Evolutionary conservation across 2,797 vertebrate species (phyloP).

Genomic region (Garrulus glandarius): DNA sequence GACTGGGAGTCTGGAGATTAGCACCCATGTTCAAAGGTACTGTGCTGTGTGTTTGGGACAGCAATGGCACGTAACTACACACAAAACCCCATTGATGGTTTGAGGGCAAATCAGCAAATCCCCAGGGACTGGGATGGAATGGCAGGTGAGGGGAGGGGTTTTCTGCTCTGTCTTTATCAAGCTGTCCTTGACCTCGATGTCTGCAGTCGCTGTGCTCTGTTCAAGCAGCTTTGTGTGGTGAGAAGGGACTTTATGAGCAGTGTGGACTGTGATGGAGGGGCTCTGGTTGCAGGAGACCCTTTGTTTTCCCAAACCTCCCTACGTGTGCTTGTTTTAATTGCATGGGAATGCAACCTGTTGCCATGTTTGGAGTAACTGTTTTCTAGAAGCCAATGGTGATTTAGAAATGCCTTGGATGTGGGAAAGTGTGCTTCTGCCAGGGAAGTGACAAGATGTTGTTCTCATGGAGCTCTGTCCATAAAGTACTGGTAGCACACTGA

Average conservation of each 20-base stretch:
- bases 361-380: not conserved
- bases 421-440: not conserved
- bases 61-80: fast-evolving
- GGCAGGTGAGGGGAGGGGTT: not conserved
- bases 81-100: not conserved
- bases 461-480: not conserved
- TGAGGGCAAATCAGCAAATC: not conserved
- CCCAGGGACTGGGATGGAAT: not conserved
- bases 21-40: conserved; percentile 95
- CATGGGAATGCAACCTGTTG: not conserved
- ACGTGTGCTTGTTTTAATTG: not conserved
- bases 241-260: not conserved
- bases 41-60: not conserved
- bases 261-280: not conserved
- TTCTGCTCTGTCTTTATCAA: not conserved
- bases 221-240: not conserved
- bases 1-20: conserved; percentile 89
- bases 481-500: not conserved
- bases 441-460: not conserved
- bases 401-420: not conserved
- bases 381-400: not conserved
- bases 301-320: not conserved
- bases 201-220: not conserved
- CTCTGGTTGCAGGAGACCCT: not conserved
- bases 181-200: not conserved